phyloP scores from a whole-genome alignment of 2,113 vertebrate genomes.

The Anoplopoma fimbria region DNA sequence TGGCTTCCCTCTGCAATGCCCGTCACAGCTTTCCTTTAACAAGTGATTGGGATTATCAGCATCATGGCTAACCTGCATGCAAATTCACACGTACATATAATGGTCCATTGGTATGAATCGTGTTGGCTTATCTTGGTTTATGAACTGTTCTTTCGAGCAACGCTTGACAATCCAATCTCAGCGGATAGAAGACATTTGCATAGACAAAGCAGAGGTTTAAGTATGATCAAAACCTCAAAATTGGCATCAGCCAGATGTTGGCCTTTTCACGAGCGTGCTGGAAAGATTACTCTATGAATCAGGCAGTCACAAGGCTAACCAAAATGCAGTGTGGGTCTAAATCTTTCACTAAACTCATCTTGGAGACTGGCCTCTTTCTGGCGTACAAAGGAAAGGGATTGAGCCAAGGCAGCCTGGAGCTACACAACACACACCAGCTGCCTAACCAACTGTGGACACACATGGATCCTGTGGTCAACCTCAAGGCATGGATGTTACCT shows the following conservation, averaged over 20 bases:
- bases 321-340: slow-evolving; percentile 39
- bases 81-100: slow-evolving; percentile 28
- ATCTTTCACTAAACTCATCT: slow-evolving; percentile 46
- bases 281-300: slow-evolving; percentile 29
- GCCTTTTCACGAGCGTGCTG: not conserved
- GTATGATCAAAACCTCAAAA: slow-evolving; percentile 13
- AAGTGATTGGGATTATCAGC: slow-evolving; percentile 5
- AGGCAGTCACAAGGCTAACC: slow-evolving; percentile 44
- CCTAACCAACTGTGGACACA: slow-evolving; percentile 61
- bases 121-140: slow-evolving; percentile 36
- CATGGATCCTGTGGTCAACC: slow-evolving; percentile 65
- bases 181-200: slow-evolving; percentile 18
- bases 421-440: slow-evolving; percentile 68
- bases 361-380: slow-evolving; percentile 50
- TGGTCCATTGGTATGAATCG: not conserved
- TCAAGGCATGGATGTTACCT: slow-evolving; percentile 64
- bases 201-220: slow-evolving; percentile 26
- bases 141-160: slow-evolving; percentile 12
- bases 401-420: slow-evolving; percentile 67
- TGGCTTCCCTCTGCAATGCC: not conserved
- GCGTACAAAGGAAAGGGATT: slow-evolving; percentile 38
- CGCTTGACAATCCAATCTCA: slow-evolving; percentile 36
- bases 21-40: slow-evolving; percentile 20
- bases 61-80: slow-evolving; percentile 35
- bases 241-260: slow-evolving; percentile 12